Base-by-base conservation (phyloP, 2,113 vertebrate species). In the Thamnaconus septentrionalis region DNA sequence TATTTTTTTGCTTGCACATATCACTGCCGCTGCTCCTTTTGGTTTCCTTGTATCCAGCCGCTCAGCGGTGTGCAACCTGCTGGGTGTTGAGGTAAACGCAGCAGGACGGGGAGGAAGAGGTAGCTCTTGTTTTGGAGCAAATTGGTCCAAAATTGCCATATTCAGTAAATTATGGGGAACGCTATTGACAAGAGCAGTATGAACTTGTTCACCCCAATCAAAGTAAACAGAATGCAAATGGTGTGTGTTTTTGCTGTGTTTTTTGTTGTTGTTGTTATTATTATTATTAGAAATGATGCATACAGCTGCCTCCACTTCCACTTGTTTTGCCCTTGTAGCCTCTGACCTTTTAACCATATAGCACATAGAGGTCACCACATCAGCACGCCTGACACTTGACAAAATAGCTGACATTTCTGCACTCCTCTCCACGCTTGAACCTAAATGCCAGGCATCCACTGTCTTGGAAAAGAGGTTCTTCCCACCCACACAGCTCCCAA, bases 381-480 rank as follows among this genome's bases (percentile, higher is more conserved):
- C 84, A 86, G 82, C 82, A 82, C 73, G 78, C 40, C 63, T 75
- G 53, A 66, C 65, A 41, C 70, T 79, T 63, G 45, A 70, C 76
- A 77, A 79, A 53, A 70, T 55, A 75, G 64, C 75, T 88, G 82
- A 84, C 88, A 90, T 88, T 89, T 87, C 75, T 82, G 58, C 69
- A 66, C n/a, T 1, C 8, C 59, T 69, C 66, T 67, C 52, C 55
- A 12, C 11, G 9, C 10, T 55, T 45, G 5, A 73, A 75, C 67
- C 55, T 54, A 83, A 84, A 83, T 75, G 70, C 60, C 77, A 75
- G 55, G 50, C 9, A 56, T 70, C 54, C 42, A 48, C 46, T 61
- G 8, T 66, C 42, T 66, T 43, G 44, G 46, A 68, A 45, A 64
- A 60, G 6, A n/a, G 49, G 56, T 60, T 56, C 46, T 44, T 48